Conservation (phyloP, 1,140 invertebrate species). For the Drosophila sproati region DNA sequence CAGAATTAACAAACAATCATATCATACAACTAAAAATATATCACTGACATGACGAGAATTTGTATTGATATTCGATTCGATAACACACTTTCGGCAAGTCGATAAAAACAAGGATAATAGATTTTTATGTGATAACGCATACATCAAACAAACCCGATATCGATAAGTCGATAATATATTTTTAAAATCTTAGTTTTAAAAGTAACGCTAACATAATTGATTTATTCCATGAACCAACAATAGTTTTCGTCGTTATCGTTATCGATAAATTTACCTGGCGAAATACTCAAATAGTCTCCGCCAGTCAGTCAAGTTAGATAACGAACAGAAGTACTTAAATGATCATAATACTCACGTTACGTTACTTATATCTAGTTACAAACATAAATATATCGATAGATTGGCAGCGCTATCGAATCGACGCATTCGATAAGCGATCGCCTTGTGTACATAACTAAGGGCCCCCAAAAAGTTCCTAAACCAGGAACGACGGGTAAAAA, state of each 20-base stretch:
- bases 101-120: no score
- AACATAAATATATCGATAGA: constrained; percentile 23
- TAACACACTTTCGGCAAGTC: not conserved
- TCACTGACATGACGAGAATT: constrained; percentile 4
- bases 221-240: not conserved
- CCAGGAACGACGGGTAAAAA: constrained; percentile 65
- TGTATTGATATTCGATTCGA: not conserved
- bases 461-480: constrained; percentile 70
- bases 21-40: constrained; percentile 66
- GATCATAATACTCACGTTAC: constrained; percentile 22
- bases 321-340: constrained; percentile 11
- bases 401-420: constrained; percentile 24
- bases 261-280: not conserved
- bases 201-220: not conserved
- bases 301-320: constrained; percentile 26
- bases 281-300: constrained; percentile 3
- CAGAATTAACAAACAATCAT: constrained; percentile 67
- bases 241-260: constrained; percentile 12
- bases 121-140: no score
- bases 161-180: constrained; percentile 30
- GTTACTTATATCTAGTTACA: constrained; percentile 27
- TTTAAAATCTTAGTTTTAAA: not conserved
- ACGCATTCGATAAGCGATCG: constrained; percentile 32
- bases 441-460: constrained; percentile 54
- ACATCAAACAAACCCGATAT: not conserved